phyloP scores from a whole-genome alignment of 2,888 invertebrate species.

The Mesochorus sp. region DNA sequence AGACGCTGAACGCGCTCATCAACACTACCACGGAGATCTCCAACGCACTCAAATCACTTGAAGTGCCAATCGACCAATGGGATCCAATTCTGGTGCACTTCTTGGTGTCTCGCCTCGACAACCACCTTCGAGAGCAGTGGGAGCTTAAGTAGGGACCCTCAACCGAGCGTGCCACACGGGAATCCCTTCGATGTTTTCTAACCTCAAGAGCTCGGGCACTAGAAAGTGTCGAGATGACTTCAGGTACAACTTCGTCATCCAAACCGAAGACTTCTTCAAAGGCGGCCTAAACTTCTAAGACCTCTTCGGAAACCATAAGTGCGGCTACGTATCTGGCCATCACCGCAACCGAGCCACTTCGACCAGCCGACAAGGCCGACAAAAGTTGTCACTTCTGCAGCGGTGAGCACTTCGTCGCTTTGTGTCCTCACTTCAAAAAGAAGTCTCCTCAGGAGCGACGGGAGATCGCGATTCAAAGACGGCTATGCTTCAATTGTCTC shows the following conservation, averaged over 20 bases:
- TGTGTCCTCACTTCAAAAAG: not conserved
- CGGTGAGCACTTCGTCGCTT: not conserved
- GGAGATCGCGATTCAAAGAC: not conserved
- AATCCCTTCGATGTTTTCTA: not conserved
- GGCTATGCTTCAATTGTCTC: slow-evolving; percentile 28
- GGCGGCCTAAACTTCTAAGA: not conserved
- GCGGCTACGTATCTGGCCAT: too few species aligned
- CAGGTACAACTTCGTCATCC: too few species aligned
- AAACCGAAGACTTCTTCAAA: too few species aligned
- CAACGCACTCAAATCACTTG: not conserved
- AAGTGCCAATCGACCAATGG: not conserved
- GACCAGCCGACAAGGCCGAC: not conserved
- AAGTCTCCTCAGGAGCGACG: not conserved
- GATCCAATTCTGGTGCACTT: not conserved
- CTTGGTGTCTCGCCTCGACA: not conserved
- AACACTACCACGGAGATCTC: not conserved
- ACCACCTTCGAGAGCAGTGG: not conserved
- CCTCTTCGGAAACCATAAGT: too few species aligned
- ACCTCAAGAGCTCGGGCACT: not conserved
- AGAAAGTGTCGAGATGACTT: not conserved
- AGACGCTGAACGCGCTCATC: not conserved
- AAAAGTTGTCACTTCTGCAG: slow-evolving; percentile 4
- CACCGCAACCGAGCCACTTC: not conserved
- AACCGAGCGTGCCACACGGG: not conserved
- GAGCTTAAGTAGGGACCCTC: not conserved